Conservation (phyloP, 2,797 vertebrate genomes). For the Tolypeutes matacus region DNA sequence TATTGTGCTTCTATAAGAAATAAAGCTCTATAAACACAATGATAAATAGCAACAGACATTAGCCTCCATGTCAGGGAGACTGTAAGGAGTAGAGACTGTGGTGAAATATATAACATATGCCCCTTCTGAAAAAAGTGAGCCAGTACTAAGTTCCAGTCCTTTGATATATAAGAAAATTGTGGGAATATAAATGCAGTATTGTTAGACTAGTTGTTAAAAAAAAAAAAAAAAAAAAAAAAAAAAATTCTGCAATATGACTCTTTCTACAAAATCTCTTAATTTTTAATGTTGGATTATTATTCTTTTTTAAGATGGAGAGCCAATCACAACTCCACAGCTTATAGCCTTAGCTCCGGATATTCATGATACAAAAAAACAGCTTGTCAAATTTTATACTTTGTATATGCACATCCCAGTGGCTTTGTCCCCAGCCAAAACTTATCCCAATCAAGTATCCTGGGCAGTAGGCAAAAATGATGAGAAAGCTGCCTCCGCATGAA, state of each 20-base stretch:
- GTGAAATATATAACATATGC: background rate
- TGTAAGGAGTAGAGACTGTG: background rate
- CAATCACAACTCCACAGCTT: background rate
- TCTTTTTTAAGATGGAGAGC: background rate
- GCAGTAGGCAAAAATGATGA: background rate
- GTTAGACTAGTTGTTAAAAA: background rate
- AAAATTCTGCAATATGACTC: background rate
- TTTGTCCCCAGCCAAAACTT: background rate
- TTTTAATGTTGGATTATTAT: background rate
- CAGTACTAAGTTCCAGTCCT: background rate
- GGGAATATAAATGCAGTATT: background rate
- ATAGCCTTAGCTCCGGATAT: background rate
- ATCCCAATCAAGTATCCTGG: accelerated
- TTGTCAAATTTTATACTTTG: background rate
- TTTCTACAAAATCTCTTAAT: constrained; percentile 4
- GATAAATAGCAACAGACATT: background rate
- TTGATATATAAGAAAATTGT: background rate
- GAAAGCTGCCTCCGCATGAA: background rate
- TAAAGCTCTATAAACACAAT: background rate
- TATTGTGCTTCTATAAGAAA: background rate
- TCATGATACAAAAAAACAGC: background rate
- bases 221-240: background rate
- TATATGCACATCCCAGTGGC: too few species aligned
- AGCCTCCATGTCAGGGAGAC: background rate
- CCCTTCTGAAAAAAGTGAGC: background rate